Evolutionary conservation across 2,113 vertebrate species (phyloP).

Genomic region (Tragelaphus imberbis): DNA sequence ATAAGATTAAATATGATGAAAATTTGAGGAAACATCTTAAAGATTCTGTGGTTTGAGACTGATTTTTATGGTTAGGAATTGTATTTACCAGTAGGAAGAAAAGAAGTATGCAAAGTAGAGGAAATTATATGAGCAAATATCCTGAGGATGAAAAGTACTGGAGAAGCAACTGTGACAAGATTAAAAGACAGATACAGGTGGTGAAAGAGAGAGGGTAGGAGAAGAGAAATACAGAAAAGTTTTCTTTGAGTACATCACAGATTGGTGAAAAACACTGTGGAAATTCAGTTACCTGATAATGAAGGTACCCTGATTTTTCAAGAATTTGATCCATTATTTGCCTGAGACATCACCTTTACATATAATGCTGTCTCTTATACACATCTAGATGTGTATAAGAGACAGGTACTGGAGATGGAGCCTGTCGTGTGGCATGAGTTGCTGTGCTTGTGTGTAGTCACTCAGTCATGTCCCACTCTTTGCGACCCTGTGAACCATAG

Average conservation of each 20-base stretch:
- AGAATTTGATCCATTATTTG: neutral
- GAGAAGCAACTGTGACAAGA: neutral
- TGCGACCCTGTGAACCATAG: neutral
- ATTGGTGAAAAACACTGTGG: neutral
- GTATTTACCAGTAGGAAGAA: neutral
- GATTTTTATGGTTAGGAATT: neutral
- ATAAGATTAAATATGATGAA: neutral
- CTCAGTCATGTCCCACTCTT: neutral
- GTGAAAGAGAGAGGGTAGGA: neutral
- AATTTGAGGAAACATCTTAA: neutral
- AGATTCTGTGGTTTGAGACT: neutral
- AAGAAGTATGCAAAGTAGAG: neutral
- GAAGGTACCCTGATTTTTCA: neutral
- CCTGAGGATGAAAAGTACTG: neutral
- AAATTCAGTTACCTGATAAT: neutral
- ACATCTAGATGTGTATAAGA: no score
- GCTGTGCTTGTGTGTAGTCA: no score
- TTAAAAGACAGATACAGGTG: neutral
- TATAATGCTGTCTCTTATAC: no score
- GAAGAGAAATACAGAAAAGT: neutral
- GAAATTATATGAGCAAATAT: neutral
- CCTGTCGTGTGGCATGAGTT: no score
- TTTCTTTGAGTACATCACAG: neutral
- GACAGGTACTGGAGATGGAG: no score
- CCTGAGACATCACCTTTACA: neutral